phyloP scores from a whole-genome alignment of 2,113 vertebrate genomes.

The Potamarius usumacintae region DNA sequence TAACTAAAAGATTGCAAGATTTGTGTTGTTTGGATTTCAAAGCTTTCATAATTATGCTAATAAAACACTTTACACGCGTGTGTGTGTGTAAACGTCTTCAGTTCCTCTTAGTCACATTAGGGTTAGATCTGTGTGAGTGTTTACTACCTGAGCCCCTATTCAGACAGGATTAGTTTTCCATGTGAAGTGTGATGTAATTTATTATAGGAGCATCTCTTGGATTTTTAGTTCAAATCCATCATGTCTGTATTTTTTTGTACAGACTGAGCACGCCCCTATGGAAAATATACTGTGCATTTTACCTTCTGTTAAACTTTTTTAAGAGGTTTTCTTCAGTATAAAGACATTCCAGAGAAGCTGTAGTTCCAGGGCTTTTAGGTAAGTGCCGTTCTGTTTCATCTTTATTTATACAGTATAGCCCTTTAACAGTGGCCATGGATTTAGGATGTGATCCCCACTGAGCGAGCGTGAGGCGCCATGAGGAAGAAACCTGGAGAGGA shows the following conservation, averaged over 20 bases:
- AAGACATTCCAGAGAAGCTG: background rate
- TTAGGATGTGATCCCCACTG: background rate
- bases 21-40: background rate
- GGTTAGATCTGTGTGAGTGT: background rate
- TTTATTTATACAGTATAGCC: background rate
- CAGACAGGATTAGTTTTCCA: background rate
- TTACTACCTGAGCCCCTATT: background rate
- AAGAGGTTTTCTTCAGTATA: background rate
- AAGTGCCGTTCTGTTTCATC: background rate
- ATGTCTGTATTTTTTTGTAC: background rate
- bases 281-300: background rate
- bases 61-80: background rate
- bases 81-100: background rate
- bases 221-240: background rate
- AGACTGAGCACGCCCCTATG: background rate
- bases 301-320: background rate
- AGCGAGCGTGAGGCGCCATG: background rate
- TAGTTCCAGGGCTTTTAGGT: background rate
- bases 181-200: too few species aligned
- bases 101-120: background rate
- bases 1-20: background rate
- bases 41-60: slow-evolving; percentile 1
- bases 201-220: too few species aligned
- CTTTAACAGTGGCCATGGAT: background rate
- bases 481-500: background rate